phyloP scores from a whole-genome alignment of 2,797 vertebrate species.

The Prunella strophiata region DNA sequence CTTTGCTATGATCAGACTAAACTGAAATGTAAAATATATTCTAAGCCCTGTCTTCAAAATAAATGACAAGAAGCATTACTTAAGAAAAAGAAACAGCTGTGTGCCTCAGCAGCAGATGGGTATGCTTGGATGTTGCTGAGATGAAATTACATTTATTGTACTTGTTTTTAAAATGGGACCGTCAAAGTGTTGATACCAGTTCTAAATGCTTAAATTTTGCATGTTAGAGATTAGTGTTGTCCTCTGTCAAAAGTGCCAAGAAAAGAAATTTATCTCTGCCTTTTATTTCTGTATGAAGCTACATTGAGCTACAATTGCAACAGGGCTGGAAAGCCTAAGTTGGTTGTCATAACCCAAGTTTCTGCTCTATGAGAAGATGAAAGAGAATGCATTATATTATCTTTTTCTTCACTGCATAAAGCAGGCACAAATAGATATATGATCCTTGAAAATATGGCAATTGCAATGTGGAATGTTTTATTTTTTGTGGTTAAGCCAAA shows the following conservation, averaged over 20 bases:
- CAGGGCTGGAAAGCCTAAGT: background rate
- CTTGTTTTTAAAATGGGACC: conserved; percentile 39
- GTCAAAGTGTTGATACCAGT: background rate
- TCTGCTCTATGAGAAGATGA: background rate
- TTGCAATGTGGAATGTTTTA: background rate
- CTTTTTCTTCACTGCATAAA: background rate
- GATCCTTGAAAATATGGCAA: background rate
- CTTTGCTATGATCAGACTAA: background rate
- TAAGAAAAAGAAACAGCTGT: conserved; percentile 53
- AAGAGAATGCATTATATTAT: background rate
- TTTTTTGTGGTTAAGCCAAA: background rate
- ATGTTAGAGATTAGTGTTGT: background rate
- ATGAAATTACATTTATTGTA: conserved; percentile 69
- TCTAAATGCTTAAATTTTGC: conserved; percentile 12
- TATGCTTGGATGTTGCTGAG: conserved; percentile 19
- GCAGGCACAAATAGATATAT: background rate
- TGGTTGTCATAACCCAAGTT: background rate
- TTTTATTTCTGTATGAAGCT: background rate
- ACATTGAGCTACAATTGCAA: background rate
- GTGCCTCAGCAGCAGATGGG: conserved; percentile 37
- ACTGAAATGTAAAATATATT: background rate
- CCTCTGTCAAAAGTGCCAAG: background rate
- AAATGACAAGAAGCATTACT: conserved; percentile 29
- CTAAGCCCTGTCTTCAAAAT: conserved; percentile 11
- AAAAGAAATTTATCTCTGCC: background rate